These are phyloP conservation scores for Macrophya annulata DNA, from an alignment of 2,888 invertebrate species.

Conservation along the genomic window DNA sequence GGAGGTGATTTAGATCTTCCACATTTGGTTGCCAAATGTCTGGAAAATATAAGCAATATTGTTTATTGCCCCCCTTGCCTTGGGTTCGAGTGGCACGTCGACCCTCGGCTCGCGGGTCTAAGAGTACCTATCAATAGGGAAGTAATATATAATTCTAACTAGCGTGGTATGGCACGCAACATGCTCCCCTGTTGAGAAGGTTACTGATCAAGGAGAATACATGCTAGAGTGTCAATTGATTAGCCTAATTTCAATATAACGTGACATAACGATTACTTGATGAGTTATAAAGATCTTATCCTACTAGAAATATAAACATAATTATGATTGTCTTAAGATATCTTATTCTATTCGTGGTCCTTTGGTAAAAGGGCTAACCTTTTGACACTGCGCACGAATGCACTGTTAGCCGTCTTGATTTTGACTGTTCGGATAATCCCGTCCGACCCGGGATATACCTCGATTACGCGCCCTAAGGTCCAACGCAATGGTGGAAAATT, in stretches of 20 bases:
- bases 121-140: too few relatives aligned
- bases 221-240: neutral
- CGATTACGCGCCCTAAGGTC: neutral
- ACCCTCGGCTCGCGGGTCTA: too few relatives aligned
- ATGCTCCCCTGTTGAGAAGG: conserved; percentile 18
- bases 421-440: conserved; percentile 36
- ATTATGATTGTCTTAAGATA: neutral
- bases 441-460: conserved; percentile 20
- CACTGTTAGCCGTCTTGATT: conserved; percentile 12
- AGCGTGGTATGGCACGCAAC: conserved; percentile 11
- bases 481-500: conserved; percentile 33
- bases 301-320: neutral
- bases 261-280: neutral
- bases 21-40: too few relatives aligned
- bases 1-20: too few relatives aligned
- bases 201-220: neutral
- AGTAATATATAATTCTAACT: too few relatives aligned
- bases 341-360: neutral
- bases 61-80: too few relatives aligned
- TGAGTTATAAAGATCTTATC: neutral
- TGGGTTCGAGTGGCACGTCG: too few relatives aligned
- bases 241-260: neutral
- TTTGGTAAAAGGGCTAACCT: conserved; percentile 46
- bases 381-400: conserved; percentile 37
- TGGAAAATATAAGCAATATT: too few relatives aligned